These are phyloP conservation scores for Drosophila varians DNA, from an alignment of 1,140 invertebrate genomes.

Conservation along the genomic window DNA sequence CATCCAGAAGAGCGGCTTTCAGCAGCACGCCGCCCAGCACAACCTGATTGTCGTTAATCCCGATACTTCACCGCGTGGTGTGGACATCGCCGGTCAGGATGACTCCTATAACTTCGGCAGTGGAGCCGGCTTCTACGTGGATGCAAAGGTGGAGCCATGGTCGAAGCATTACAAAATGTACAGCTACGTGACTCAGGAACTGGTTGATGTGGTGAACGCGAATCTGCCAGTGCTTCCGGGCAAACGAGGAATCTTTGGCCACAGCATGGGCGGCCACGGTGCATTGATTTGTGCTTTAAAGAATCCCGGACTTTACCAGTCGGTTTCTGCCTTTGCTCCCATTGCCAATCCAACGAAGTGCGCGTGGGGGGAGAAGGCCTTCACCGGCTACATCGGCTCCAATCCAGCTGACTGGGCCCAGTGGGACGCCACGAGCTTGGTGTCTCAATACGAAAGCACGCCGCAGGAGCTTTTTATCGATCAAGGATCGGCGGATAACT, in stretches of 20 bases:
- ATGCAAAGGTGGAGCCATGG: constrained; percentile 96
- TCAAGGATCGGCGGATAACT: constrained; percentile 93
- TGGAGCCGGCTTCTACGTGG: constrained; percentile 97
- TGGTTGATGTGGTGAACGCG: constrained; percentile 90
- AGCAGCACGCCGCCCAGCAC: constrained; percentile 91
- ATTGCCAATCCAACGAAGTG: constrained; percentile 95
- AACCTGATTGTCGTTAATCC: constrained; percentile 92
- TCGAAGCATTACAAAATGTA: constrained; percentile 98
- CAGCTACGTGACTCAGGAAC: constrained; percentile 96
- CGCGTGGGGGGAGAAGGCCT: constrained; percentile 95
- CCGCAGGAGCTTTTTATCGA: constrained; percentile 94
- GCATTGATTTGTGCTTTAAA: constrained; percentile 96
- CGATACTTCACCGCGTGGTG: constrained; percentile 97
- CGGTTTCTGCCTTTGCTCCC: constrained; percentile 98
- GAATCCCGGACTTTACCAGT: constrained; percentile 94
- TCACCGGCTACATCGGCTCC: constrained; percentile 93
- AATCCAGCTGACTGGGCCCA: constrained; percentile 89
- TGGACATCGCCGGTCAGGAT: constrained; percentile 94
- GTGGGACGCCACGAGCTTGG: constrained; percentile 95
- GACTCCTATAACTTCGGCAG: constrained; percentile 97
- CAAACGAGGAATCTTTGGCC: constrained; percentile 92
- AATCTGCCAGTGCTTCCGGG: constrained; percentile 88
- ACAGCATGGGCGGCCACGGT: constrained; percentile 99
- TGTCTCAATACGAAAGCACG: constrained; percentile 93
- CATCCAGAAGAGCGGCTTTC: constrained; percentile 96